A percentile compares a stretch with the other conserved stretches of the same genome.
phyloP scores from a whole-genome alignment of 1,140 invertebrate genomes.

The Planococcus citri region DNA sequence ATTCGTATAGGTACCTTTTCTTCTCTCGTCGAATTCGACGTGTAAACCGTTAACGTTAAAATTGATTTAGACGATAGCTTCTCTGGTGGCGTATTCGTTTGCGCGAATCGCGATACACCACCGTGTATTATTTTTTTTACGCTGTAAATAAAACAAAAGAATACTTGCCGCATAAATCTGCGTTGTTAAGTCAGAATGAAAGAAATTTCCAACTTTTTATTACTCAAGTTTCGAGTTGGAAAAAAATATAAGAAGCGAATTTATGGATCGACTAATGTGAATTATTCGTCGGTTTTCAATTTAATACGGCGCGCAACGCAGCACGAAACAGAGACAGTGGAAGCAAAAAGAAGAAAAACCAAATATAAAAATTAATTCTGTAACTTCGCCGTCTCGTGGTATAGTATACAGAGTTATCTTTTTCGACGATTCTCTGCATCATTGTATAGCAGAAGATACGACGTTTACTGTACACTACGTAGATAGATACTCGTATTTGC shows the following conservation, averaged over 20 bases:
- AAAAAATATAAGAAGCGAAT: background rate
- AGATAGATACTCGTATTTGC: too few species aligned
- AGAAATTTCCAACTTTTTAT: conserved; percentile 6
- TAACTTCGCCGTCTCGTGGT: background rate
- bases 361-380: background rate
- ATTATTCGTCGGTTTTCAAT: background rate
- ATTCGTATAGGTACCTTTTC: background rate
- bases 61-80: background rate
- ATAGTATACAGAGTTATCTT: too few species aligned
- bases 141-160: background rate
- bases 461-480: too few species aligned
- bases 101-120: background rate
- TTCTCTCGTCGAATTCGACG: background rate
- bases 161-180: background rate
- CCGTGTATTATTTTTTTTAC: background rate
- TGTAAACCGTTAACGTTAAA: background rate
- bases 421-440: too few species aligned
- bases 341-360: background rate
- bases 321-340: too few species aligned
- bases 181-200: background rate
- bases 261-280: conserved; percentile 2
- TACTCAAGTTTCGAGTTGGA: background rate
- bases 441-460: too few species aligned
- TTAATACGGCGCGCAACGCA: too few species aligned
- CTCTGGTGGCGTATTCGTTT: too few species aligned